Evolutionary conservation across 2,797 vertebrate species (phyloP).

Genomic region (Dendrocincla fuliginosa): DNA sequence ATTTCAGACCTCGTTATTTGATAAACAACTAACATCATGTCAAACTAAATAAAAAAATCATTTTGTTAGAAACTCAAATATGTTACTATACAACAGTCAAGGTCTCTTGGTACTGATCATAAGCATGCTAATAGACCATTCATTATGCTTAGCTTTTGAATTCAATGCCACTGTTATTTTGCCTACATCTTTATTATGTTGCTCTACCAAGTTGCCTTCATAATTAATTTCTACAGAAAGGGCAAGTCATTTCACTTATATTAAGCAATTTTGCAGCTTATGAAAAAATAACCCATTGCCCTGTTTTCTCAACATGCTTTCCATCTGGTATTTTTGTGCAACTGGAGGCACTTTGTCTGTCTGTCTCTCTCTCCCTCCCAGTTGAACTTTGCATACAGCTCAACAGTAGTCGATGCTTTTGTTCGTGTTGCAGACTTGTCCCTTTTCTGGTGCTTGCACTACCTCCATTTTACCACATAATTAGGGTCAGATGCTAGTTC

Average conservation of each 20-base stretch:
- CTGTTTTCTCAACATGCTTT: slow-evolving; percentile 25
- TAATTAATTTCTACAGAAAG: slow-evolving; percentile 56
- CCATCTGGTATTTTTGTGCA: slow-evolving; percentile 31
- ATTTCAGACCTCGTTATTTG: slow-evolving; percentile 1
- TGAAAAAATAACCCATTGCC: slow-evolving; percentile 41
- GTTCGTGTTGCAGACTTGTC: slow-evolving; percentile 42
- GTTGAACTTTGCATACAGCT: slow-evolving; percentile 27
- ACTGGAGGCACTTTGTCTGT: slow-evolving; percentile 24
- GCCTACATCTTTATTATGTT: slow-evolving; percentile 1
- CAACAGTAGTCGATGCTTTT: slow-evolving; percentile 40
- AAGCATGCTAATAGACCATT: slow-evolving; percentile 21
- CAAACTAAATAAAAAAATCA: slow-evolving; percentile 13
- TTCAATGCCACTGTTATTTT: slow-evolving; percentile 36
- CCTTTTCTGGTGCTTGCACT: slow-evolving; percentile 39
- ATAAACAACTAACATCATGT: not conserved
- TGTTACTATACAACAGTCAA: slow-evolving; percentile 12
- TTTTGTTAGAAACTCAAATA: slow-evolving; percentile 8
- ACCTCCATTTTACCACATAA: slow-evolving; percentile 37
- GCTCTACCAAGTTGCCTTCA: slow-evolving; percentile 20
- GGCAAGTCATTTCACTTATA: slow-evolving; percentile 32
- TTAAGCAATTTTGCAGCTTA: slow-evolving; percentile 34
- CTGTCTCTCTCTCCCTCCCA: not conserved
- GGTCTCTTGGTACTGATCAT: slow-evolving; percentile 51
- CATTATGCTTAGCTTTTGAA: slow-evolving; percentile 42
- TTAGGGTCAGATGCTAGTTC: slow-evolving; percentile 53